Evolutionary conservation across 2,113 vertebrate species (phyloP), one percentile per base, ranked within the genome.

Genomic region (Xiphias gladius): DNA sequence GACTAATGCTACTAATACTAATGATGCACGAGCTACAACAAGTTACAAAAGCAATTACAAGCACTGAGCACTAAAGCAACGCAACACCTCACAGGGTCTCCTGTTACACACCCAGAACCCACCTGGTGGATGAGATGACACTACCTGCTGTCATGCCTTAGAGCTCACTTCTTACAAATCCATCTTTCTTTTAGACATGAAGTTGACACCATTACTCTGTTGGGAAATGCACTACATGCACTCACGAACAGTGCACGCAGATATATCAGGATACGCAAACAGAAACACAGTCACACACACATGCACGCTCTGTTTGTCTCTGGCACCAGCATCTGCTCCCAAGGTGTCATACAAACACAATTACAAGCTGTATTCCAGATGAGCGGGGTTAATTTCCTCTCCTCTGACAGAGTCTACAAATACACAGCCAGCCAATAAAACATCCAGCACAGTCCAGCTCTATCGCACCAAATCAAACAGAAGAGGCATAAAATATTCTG

Each of bases 41-140:
- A 62, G 20, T 62, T 57, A 80, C 26, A 61, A 69, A 73, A 77
- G 54, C 73, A 63, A 76, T 55, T 75, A 54, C 67, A 71, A 83
- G 73, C 63, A 83, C 19, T 26, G 12, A 79, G 76, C 26, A 22
- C 22, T 39, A 37, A 24, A 73, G 91, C 54, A 90, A 93, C 76
- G 52, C 20, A 35, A 84, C 69, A 32, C 89, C 77, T 68, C n/a
- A 0, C 39, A 22, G 30, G 19, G 46, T 87, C 73, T 92, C 80
- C 32, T 16, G 75, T 93, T 92, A 79, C 88, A 79, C 0, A 30
- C 41, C 63, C 20, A 57, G 54, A 81, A 46, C 79, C 79, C 86
- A 90, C 83, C 83, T 77, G 83, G 52, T 76, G 82, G 80, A 83
- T 83, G 76, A 76, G 59, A 76, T 82, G 74, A 78, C 78, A 46